Evolutionary conservation across 2,797 vertebrate genomes (phyloP), one percentile per base, ranked within the genome.

Genomic region (Garrulus glandarius): DNA sequence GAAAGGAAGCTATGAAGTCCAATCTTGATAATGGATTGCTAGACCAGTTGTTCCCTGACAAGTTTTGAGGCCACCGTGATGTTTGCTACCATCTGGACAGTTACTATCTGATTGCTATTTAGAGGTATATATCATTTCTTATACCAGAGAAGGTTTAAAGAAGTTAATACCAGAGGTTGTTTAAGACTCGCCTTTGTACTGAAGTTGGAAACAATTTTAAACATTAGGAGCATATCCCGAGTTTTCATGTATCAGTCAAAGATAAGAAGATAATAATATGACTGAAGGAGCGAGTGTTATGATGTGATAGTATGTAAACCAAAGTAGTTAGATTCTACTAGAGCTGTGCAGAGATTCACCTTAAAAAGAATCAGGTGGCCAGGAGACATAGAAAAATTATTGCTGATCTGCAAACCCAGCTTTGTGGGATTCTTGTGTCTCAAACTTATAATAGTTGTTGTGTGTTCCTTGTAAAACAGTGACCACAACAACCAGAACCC

Each of bases 1-100:
- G 57, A 92, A 92, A 77, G 36, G 5, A 87, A 78, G n/a, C 32
- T 61, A 41, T 80, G 90, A 92, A 94, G 92, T 86, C 39, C 55
- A 87, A 5, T 59, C 27, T 55, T 71, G 12, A 49, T 63, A 88
- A 77, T 43, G 37, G 49, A 71, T 89, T 80, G 14, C 41, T 60
- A 85, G 52, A 71, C 11, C 29, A 87, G 24, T 67, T 24, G 4
- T 11, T 81, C 44, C 63, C 53, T 32, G 52, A 68, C 13, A 75
- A 86, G 71, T 94, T 90, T 67, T 68, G n/a, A 49, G 44, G 23
- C 23, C 44, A 74, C 49, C 8, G 6, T 56, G 20, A 56, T 70
- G 18, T 9, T 83, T 11, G 27, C n/a, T 85, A 30, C 64, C 47
- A 64, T 75, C 80, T 84, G 41, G 18, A 74, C 50, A 83, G 34